These are phyloP conservation scores for Deilephila elpenor DNA, from an alignment of 2,888 invertebrate genomes.

Conservation along the genomic window DNA sequence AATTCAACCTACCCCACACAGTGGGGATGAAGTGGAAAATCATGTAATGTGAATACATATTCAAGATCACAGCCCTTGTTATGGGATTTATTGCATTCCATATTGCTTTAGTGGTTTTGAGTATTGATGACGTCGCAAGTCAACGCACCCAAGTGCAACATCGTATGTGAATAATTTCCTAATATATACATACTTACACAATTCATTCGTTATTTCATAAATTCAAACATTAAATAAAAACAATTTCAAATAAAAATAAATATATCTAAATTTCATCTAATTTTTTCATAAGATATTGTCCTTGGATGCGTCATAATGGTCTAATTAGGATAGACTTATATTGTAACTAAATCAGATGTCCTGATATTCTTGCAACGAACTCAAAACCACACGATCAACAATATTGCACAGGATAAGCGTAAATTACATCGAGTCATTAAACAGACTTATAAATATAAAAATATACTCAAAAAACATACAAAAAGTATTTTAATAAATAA, in stretches of 20 bases:
- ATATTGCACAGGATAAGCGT: constrained; percentile 51
- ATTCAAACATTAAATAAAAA: too few relatives aligned
- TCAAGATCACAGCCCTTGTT: constrained; percentile 28
- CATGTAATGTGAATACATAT: not conserved
- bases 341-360: not conserved
- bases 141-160: too few relatives aligned
- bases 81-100: constrained; percentile 36
- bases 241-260: too few relatives aligned
- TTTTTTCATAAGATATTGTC: too few relatives aligned
- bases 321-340: not conserved
- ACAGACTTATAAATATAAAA: constrained; percentile 69
- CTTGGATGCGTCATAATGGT: too few relatives aligned
- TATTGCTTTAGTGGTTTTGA: constrained; percentile 44
- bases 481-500: constrained; percentile 2
- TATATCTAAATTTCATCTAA: too few relatives aligned
- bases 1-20: not conserved
- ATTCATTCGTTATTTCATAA: too few relatives aligned
- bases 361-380: not conserved
- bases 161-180: too few relatives aligned
- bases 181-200: too few relatives aligned
- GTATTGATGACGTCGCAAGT: too few relatives aligned
- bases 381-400: constrained; percentile 48
- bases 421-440: constrained; percentile 65
- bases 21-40: not conserved
- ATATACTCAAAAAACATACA: constrained; percentile 33